phyloP scores from a whole-genome alignment of 2,113 vertebrate genomes.

The Catharus fuscescens region DNA sequence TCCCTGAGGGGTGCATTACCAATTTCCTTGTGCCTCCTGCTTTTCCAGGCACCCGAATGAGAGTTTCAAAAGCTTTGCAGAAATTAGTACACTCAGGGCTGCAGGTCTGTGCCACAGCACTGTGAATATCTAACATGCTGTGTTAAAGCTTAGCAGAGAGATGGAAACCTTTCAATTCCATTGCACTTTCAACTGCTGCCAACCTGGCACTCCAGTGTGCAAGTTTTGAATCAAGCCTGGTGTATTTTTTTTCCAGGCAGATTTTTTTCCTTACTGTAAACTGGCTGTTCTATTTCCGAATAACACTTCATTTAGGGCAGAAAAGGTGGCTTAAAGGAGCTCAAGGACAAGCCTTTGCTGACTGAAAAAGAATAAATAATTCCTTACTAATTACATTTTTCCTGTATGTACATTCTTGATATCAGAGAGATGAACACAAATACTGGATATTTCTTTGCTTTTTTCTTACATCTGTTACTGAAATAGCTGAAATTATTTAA shows the following conservation, averaged over 20 bases:
- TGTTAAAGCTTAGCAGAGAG: slow-evolving; percentile 15
- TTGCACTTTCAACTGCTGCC: slow-evolving; percentile 60
- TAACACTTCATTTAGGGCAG: slow-evolving; percentile 21
- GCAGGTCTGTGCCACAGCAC: slow-evolving; percentile 18
- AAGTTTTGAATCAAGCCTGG: slow-evolving; percentile 40
- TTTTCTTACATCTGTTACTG: not conserved
- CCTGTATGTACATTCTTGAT: not conserved
- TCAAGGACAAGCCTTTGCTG: not conserved
- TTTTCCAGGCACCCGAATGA: not conserved
- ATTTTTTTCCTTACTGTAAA: slow-evolving; percentile 52
- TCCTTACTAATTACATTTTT: not conserved
- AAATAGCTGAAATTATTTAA: not conserved
- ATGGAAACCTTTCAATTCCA: slow-evolving; percentile 57
- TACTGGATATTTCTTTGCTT: not conserved
- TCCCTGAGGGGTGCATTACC: not conserved
- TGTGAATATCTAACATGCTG: not conserved
- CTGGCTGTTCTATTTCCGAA: slow-evolving; percentile 24
- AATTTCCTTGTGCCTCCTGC: not conserved
- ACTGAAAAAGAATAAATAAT: not conserved
- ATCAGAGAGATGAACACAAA: not conserved
- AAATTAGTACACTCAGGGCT: not conserved
- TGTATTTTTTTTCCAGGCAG: slow-evolving; percentile 51
- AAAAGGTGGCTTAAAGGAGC: not conserved
- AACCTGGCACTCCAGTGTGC: slow-evolving; percentile 36
- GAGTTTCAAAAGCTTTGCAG: not conserved